Evolutionary conservation across 1,140 invertebrate species (phyloP), one percentile per base, ranked within the genome.

Genomic region (Adelges cooleyi): DNA sequence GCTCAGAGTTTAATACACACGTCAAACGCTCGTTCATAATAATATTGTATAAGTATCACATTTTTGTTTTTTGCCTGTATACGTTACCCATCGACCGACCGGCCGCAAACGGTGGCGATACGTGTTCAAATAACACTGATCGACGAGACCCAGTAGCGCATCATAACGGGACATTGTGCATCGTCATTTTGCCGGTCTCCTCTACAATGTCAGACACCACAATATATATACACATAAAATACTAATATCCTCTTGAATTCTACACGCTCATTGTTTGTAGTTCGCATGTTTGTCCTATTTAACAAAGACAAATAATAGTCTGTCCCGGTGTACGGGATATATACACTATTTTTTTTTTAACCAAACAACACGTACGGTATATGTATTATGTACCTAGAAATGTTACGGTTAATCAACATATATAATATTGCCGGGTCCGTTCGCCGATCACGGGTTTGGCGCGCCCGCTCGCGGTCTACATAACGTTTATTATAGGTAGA

Each of bases 261-360:
- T 62, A 62, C 56, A 62, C 56, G 42, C 42, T 62, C 56, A 48
- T 62, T 62, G 56, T 62, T 62, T 62, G 56, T 33, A 8, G 40
- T 62, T 46, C 25, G 56, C 56, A 15, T 62, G 42, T 62, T 62
- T 62, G 56, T 62, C 56, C 56, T 62, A 62, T 62, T 62, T 62
- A 62, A 62, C 56, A 48, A 62, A 62, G 56, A 62, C 56, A 62
- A 62, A 62, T 17, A 62, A 2, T 18, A 38, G 6, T 38, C 36
- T 6, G 36, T 13, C n/a, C 29, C 29, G 11, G 5, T 33, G 29
- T 33, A n/a, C 11, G 29, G 29, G 29, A 33, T 11, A 33, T n/a
- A n/a, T n/a, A n/a, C n/a, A n/a, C n/a, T n/a, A n/a, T n/a, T n/a
- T n/a, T n/a, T 33, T 33, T 33, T 33, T 5, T 33, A 6, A 11